These are phyloP conservation scores for Drosophila seguyi DNA, from an alignment of 1,140 invertebrate genomes.

Conservation along the genomic window DNA sequence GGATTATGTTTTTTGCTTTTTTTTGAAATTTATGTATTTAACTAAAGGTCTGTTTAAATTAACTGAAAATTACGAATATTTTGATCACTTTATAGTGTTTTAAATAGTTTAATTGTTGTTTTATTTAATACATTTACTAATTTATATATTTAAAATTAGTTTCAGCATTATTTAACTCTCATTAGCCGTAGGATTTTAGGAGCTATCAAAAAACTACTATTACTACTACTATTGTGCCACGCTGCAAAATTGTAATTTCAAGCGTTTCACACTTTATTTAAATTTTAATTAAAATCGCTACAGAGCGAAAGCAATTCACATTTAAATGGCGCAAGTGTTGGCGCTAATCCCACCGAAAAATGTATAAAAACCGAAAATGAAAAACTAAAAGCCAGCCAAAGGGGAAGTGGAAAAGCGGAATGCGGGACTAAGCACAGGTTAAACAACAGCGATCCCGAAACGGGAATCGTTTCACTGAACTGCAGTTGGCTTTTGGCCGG, in stretches of 20 bases:
- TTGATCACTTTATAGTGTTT: neutral
- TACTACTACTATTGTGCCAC: neutral
- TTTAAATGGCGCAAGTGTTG: conserved; percentile 44
- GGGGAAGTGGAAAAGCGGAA: neutral
- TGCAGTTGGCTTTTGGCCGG: conserved; percentile 60
- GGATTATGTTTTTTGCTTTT: conserved; percentile 37
- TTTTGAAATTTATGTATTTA: conserved; percentile 50
- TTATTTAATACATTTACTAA: neutral
- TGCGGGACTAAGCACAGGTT: conserved; percentile 48
- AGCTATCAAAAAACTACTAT: conserved; percentile 18
- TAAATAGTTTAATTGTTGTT: neutral
- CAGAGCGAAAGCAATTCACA: conserved; percentile 27
- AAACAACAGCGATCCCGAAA: conserved; percentile 35
- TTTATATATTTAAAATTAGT: neutral
- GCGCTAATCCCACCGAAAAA: conserved; percentile 44
- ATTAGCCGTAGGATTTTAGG: neutral
- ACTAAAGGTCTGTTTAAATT: neutral
- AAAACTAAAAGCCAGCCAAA: conserved; percentile 23
- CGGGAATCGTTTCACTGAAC: conserved; percentile 54
- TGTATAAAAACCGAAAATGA: neutral
- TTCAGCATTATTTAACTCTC: neutral
- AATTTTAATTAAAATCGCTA: conserved; percentile 60
- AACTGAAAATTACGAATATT: neutral
- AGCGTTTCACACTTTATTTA: conserved; percentile 34
- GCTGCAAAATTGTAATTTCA: conserved; percentile 13